A percentile compares a stretch with the other conserved stretches of the same genome.
phyloP scores from a whole-genome alignment of 2,797 vertebrate species.

The Rhabdophis nuchalis region DNA sequence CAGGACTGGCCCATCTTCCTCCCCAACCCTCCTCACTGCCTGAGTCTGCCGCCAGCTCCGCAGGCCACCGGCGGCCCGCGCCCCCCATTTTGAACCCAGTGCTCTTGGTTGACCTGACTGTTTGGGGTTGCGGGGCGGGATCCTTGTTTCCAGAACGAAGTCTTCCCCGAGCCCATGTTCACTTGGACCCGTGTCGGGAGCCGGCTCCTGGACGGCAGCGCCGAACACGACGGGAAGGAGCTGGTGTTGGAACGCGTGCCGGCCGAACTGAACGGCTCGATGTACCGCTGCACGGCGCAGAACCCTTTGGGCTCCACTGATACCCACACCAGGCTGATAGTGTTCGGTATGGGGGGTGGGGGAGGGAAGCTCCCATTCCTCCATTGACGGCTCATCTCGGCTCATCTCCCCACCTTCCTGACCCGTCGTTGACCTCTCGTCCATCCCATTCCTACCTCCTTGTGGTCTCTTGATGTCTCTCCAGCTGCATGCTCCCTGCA shows the following conservation, averaged over 20 bases:
- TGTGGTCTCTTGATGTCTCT: background rate
- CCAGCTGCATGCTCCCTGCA: background rate
- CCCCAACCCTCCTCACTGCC: no score
- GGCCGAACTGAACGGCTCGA: conserved; percentile 88
- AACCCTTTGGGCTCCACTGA: conserved; percentile 91
- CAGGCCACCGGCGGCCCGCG: no score
- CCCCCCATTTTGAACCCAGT: no score
- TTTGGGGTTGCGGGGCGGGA: background rate
- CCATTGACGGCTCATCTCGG: background rate
- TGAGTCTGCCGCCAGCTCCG: no score
- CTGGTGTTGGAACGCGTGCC: conserved; percentile 87
- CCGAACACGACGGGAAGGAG: conserved; percentile 78
- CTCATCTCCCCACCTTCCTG: background rate
- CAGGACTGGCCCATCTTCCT: no score
- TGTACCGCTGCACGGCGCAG: conserved; percentile 93
- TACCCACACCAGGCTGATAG: conserved; percentile 88
- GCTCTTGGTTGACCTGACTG: background rate
- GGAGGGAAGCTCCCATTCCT: accelerated
- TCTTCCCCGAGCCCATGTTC: conserved; percentile 91
- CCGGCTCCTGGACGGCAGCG: conserved; percentile 82
- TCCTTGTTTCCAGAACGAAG: conserved; percentile 77
- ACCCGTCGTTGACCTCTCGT: background rate
- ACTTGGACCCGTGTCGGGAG: conserved; percentile 91
- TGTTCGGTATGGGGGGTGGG: conserved; percentile 83
- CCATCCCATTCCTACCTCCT: background rate